Evolutionary conservation across 2,888 invertebrate genomes (phyloP), one percentile per base, ranked within the genome.

Genomic region (Syrphus vitripennis): DNA sequence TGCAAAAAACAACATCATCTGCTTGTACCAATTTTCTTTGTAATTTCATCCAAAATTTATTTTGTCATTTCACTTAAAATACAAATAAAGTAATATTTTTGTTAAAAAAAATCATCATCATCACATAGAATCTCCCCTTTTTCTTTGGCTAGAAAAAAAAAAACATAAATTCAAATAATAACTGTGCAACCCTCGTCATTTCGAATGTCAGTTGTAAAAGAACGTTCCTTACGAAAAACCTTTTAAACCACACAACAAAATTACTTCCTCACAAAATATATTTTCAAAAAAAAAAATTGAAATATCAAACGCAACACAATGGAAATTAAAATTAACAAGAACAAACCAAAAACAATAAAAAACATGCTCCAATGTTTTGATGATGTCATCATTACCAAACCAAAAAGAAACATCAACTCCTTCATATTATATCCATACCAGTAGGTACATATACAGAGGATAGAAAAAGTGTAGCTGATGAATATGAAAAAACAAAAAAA

Each of bases 141-240:
- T 31, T 42, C 7, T 21, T 24, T 5, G 9, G 6, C 14, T n/a
- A n/a, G 34, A 53, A 19, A 10, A 29, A 53, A 21, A 10, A 16
- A 37, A 26, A 50, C 29, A 5, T 4, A 42, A 50, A 48, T 59
- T 67, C 72, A 24, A 61, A 63, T 55, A 69, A 61, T 48, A n/a
- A n/a, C n/a, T 55, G n/a, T 80, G 59, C 71, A 84, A 84, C 84
- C 84, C 84, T 84, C 76, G 40, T 84, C 84, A 80, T 50, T 48
- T 42, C 4, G 34, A 45, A 40, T 75, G 79, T 79, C 83, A 79
- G 65, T 48, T 5, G 21, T 4, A 34, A 9, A 83, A 70, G 21
- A 24, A 48, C 9, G n/a, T 34, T 50, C 16, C 50, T 4, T 34
- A 5, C 7, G 21, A 14, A 72, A 71, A 71, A 71, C 59, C 50